Evolutionary conservation across 1,140 invertebrate species (phyloP).

Genomic region (Caenorhabditis inopinata): DNA sequence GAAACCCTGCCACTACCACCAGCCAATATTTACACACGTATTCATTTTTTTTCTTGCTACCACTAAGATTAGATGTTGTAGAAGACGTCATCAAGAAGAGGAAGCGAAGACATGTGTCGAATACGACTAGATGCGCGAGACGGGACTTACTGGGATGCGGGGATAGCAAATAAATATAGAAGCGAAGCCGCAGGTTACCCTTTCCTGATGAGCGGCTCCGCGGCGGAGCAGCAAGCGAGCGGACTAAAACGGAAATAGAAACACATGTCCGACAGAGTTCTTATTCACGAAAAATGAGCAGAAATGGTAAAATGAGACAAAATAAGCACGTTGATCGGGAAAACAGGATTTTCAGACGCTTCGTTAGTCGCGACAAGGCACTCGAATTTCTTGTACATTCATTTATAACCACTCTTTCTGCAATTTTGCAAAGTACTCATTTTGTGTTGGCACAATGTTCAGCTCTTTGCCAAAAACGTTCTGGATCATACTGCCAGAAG

Average conservation of each 20-base stretch:
- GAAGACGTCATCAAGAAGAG: neutral
- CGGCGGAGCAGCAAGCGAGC: neutral
- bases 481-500: constrained; percentile 6
- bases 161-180: constrained; percentile 23
- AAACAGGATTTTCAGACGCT: neutral
- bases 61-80: neutral
- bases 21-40: constrained; percentile 8
- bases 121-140: neutral
- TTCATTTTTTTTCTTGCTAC: neutral
- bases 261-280: neutral
- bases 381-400: neutral
- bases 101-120: neutral
- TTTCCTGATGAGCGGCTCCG: neutral
- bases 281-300: neutral
- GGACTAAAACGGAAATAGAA: neutral
- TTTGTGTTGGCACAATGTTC: neutral
- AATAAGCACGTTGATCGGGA: neutral
- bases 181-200: neutral
- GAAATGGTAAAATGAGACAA: neutral
- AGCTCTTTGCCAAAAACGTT: constrained; percentile 5
- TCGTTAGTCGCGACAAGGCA: neutral
- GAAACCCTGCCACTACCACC: neutral
- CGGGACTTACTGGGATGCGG: no score
- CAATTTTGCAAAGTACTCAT: constrained; percentile 9
- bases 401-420: constrained; percentile 6